These are phyloP conservation scores for Harmothoe impar DNA, from an alignment of 2,888 invertebrate species.

Conservation along the genomic window DNA sequence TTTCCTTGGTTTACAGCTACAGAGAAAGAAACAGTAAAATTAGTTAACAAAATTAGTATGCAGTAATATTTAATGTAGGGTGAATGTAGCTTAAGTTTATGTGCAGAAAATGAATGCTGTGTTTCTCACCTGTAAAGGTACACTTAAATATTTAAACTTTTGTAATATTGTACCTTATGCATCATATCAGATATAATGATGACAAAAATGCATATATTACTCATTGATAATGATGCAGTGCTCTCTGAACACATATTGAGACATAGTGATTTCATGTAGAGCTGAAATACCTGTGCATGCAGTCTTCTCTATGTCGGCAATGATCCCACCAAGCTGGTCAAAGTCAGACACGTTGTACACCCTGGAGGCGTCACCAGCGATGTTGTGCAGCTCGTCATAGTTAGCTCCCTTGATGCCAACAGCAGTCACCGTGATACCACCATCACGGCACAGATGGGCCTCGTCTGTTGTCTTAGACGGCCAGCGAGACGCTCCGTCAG, in stretches of 20 bases:
- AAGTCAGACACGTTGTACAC: constrained; percentile 60
- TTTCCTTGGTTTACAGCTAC: constrained; percentile 9
- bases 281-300: constrained; percentile 41
- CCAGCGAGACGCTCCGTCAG: constrained; percentile 46
- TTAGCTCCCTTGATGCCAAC: constrained; percentile 43
- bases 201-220: too few species aligned
- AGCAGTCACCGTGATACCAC: constrained; percentile 49
- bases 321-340: constrained; percentile 36
- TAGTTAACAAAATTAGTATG: too few species aligned
- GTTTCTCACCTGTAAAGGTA: too few species aligned
- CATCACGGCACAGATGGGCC: constrained; percentile 51
- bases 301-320: background rate
- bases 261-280: background rate
- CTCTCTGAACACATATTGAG: too few species aligned
- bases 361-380: constrained; percentile 59
- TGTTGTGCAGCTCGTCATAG: constrained; percentile 45
- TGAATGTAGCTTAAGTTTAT: too few species aligned
- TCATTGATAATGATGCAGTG: too few species aligned
- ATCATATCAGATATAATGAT: too few species aligned
- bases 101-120: too few species aligned
- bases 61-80: too few species aligned
- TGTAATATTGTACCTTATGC: too few species aligned
- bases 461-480: background rate
- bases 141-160: too few species aligned
- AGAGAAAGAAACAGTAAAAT: too few species aligned